These are phyloP conservation scores for Dreissena rostriformis DNA, from an alignment of 1,140 invertebrate genomes.

Conservation along the genomic window DNA sequence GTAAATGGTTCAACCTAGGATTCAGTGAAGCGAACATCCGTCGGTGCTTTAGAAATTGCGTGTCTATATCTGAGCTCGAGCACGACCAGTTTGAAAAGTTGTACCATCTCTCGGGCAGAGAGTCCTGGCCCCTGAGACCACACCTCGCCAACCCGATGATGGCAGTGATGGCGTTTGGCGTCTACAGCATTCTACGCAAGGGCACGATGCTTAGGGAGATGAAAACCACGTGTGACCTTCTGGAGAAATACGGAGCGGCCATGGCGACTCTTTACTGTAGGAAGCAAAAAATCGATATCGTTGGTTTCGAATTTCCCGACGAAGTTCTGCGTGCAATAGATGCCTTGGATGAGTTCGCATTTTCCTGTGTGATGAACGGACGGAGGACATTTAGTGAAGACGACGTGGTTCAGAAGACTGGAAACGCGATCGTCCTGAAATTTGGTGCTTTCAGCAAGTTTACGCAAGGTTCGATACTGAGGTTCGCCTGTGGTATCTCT, in stretches of 20 bases:
- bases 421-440: constrained; percentile 58
- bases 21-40: constrained; percentile 58
- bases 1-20: constrained; percentile 69
- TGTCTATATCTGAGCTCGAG: constrained; percentile 58
- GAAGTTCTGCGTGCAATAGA: constrained; percentile 58
- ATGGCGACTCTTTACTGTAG: constrained; percentile 63
- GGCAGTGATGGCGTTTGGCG: constrained; percentile 50
- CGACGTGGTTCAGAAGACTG: constrained; percentile 45
- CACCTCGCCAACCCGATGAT: constrained; percentile 61
- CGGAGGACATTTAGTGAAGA: constrained; percentile 51
- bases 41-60: constrained; percentile 65
- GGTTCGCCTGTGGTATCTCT: constrained; percentile 62
- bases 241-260: constrained; percentile 55
- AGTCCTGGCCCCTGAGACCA: constrained; percentile 56
- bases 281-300: constrained; percentile 61
- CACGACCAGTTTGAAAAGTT: constrained; percentile 65
- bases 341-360: constrained; percentile 58
- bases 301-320: constrained; percentile 60
- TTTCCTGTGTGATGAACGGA: constrained; percentile 40
- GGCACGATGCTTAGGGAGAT: constrained; percentile 49
- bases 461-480: constrained; percentile 49
- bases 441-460: constrained; percentile 64
- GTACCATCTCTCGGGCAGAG: constrained; percentile 56
- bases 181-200: constrained; percentile 52
- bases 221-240: constrained; percentile 51